These are phyloP conservation scores for Chloroclystis v-ata DNA, from an alignment of 2,888 invertebrate species.

Conservation along the genomic window DNA sequence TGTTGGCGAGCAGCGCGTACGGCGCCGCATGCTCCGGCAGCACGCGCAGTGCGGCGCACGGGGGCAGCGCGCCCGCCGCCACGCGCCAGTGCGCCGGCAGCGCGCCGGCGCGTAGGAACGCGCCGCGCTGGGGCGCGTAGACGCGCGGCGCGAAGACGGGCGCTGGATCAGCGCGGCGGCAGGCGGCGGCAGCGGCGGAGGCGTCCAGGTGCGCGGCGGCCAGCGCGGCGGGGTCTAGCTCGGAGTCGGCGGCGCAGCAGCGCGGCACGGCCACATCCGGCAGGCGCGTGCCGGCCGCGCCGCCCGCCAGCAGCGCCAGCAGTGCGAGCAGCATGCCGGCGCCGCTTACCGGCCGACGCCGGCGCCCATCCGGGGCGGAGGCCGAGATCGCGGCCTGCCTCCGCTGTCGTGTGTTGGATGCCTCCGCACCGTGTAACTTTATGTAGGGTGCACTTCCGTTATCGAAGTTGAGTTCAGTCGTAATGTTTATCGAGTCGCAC, in stretches of 20 bases:
- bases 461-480: background rate
- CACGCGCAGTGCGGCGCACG: slow-evolving; percentile 48
- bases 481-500: slow-evolving; percentile 37
- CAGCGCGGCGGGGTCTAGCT: slow-evolving; percentile 40
- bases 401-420: background rate
- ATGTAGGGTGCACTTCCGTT: too few relatives aligned
- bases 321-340: slow-evolving; percentile 33
- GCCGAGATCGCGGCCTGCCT: background rate
- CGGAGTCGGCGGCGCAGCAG: slow-evolving; percentile 45
- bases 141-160: slow-evolving; percentile 77
- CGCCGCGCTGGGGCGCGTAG: slow-evolving; percentile 70
- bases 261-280: slow-evolving; percentile 50
- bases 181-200: slow-evolving; percentile 69
- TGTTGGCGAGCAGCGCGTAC: slow-evolving; percentile 80
- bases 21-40: slow-evolving; percentile 59
- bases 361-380: slow-evolving; percentile 13
- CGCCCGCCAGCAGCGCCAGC: slow-evolving; percentile 33
- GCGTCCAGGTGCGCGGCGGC: slow-evolving; percentile 50
- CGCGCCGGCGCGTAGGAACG: slow-evolving; percentile 54
- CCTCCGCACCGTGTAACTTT: too few relatives aligned
- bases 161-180: slow-evolving; percentile 54
- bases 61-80: slow-evolving; percentile 54
- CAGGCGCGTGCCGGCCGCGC: slow-evolving; percentile 43
- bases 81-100: slow-evolving; percentile 74
- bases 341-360: slow-evolving; percentile 29